Evolutionary conservation across 2,113 vertebrate species (phyloP).

Genomic region (Nymphicus hollandicus): DNA sequence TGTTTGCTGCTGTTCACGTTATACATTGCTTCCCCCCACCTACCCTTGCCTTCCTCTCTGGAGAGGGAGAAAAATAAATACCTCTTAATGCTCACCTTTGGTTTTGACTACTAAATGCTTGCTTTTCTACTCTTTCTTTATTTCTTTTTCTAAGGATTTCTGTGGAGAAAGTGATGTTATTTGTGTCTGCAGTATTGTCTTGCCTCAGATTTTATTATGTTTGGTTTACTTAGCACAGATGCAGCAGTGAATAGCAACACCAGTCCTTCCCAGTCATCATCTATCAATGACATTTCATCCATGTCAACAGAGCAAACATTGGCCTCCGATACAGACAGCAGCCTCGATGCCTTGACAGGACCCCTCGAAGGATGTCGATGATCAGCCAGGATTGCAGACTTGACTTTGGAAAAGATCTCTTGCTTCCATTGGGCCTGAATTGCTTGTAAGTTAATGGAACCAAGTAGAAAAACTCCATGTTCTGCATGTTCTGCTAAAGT

Average conservation of each 20-base stretch:
- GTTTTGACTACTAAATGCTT: background rate
- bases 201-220: slow-evolving; percentile 78
- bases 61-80: background rate
- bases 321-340: slow-evolving; percentile 99
- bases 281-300: slow-evolving; percentile 97
- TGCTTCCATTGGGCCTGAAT: slow-evolving; percentile 65
- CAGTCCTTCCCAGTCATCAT: slow-evolving; percentile 93
- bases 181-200: slow-evolving; percentile 41
- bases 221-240: slow-evolving; percentile 83
- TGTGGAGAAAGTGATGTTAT: background rate
- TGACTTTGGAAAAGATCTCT: slow-evolving; percentile 56
- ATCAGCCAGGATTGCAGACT: slow-evolving; percentile 53
- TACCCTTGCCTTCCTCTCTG: background rate
- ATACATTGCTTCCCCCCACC: background rate
- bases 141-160: background rate
- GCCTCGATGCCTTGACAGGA: slow-evolving; percentile 91
- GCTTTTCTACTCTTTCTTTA: background rate
- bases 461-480: slow-evolving; percentile 76
- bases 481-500: slow-evolving; percentile 80
- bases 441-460: slow-evolving; percentile 74
- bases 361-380: slow-evolving; percentile 90
- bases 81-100: background rate
- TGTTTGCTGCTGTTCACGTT: background rate
- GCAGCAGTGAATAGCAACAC: slow-evolving; percentile 88
- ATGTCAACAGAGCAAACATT: slow-evolving; percentile 98